These are phyloP conservation scores for Anagyrus pseudococci DNA, from an alignment of 2,888 invertebrate genomes.

Conservation along the genomic window DNA sequence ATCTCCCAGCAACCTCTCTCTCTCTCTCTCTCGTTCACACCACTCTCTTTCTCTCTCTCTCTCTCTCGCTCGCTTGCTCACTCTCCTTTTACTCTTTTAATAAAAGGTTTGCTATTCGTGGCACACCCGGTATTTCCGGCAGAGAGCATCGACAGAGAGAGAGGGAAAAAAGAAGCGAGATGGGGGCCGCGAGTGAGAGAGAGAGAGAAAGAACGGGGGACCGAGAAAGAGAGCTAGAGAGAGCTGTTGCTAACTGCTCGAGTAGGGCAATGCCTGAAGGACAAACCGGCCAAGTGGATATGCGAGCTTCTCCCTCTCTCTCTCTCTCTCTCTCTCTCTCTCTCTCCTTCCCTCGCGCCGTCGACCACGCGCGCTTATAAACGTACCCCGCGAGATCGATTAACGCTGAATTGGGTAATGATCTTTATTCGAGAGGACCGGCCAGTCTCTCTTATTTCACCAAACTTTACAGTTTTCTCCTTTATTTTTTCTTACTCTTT, in stretches of 20 bases:
- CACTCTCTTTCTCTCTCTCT: conserved; percentile 14
- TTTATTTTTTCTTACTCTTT: no score
- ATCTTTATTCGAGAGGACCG: no score
- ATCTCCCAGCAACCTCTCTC: no score
- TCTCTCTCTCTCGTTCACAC: conserved; percentile 13
- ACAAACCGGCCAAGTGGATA: conserved; percentile 45
- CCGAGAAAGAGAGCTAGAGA: conserved; percentile 19
- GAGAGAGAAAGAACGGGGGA: conserved; percentile 30
- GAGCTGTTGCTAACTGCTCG: conserved; percentile 45
- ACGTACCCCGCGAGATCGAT: no score
- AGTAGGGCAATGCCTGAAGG: conserved; percentile 51
- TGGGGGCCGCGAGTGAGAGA: conserved; percentile 17
- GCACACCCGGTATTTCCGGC: conserved; percentile 57
- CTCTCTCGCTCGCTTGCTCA: conserved; percentile 15
- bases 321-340: not conserved
- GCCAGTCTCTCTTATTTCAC: no score
- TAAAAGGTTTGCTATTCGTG: conserved; percentile 40
- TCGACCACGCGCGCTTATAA: no score
- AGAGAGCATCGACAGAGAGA: conserved; percentile 35
- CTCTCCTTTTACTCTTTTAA: conserved; percentile 36
- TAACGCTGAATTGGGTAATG: no score
- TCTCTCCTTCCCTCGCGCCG: not conserved
- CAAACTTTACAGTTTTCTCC: no score
- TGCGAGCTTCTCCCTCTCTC: conserved; percentile 30
- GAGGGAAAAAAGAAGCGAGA: conserved; percentile 32